Percentiles rank a stretch among this genome's conserved stretches.
Conservation (phyloP, 2,113 vertebrate genomes). For the Phyllostomus discolor region DNA sequence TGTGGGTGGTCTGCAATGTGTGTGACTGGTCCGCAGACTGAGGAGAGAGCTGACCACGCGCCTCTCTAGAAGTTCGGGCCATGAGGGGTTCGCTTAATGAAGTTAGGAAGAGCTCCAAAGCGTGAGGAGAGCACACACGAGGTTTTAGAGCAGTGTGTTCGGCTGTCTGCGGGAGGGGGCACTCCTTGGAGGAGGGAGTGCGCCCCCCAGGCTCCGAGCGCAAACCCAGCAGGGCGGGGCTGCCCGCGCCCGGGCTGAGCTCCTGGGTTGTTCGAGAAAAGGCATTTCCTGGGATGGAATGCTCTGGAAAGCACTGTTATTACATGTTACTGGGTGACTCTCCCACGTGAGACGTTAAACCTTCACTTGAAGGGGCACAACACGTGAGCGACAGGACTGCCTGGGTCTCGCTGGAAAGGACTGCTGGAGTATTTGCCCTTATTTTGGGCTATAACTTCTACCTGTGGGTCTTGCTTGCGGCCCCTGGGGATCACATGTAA, state of each 20-base stretch:
- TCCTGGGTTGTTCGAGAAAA: background rate
- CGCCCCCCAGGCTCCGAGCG: too few species aligned
- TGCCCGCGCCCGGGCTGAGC: too few species aligned
- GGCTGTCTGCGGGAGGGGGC: background rate
- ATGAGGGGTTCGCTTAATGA: background rate
- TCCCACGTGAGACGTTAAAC: background rate
- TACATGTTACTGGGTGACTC: background rate
- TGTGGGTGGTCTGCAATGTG: background rate
- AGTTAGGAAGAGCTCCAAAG: background rate
- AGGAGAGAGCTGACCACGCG: background rate
- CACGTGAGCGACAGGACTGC: background rate
- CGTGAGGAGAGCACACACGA: background rate
- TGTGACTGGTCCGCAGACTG: background rate
- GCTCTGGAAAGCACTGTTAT: background rate
- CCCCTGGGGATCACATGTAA: background rate
- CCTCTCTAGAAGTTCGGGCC: background rate
- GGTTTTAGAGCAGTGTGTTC: background rate
- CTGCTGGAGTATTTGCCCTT: background rate
- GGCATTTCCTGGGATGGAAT: background rate
- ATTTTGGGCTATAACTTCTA: background rate
- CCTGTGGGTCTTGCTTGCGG: background rate
- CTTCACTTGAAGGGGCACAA: background rate
- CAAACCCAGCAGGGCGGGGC: too few species aligned
- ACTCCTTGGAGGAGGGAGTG: background rate
- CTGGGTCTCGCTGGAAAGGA: background rate